Base-by-base conservation (phyloP, 2,113 vertebrate genomes). In the Herpailurus yagouaroundi region DNA sequence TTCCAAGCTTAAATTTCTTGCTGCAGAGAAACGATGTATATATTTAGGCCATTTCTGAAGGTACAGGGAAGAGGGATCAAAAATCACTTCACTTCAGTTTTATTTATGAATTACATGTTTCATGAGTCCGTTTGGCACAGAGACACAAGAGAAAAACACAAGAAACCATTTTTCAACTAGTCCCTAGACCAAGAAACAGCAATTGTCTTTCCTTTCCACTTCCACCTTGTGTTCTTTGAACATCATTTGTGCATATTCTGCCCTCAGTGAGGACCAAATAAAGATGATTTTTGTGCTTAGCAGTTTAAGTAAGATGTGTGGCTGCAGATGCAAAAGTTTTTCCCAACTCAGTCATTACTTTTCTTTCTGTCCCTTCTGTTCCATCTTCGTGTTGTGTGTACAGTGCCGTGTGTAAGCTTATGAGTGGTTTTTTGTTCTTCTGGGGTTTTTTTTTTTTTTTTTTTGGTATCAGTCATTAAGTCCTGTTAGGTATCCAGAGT, bases 231-330 rank as follows among this genome's bases (percentile, higher is more conserved):
- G 99, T 99, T 99, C 98, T 99, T 98, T 77, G 92, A 99, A 99
- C 98, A 98, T 99, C 98, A 92, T 98, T 99, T 99, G 93, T 99
- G 99, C 99, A 98, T 99, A 99, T 99, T 99, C 99, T 99, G 99
- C 99, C 99, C 99, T 99, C 99, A 99, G 98, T 99, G 99, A 99
- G 99, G 99, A 99, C 99, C 99, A 98, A 98, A 98, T 98, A 95
- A 98, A 98, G 97, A 90, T 89, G 85, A 86, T 94, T 95, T 98
- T 98, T 98, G 98, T 98, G 98, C 98, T 99, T 96, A 98, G 97
- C 91, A 97, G 89, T 97, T 98, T 94, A 98, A 98, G 98, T 94
- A 98, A 98, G 98, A 96, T 96, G 93, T 93, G 97, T 98, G 98
- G 98, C 98, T 98, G 97, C 98, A 97, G 97, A 97, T 98, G 97